phyloP scores from a whole-genome alignment of 2,113 vertebrate genomes.

The Protomyctophum bolini region DNA sequence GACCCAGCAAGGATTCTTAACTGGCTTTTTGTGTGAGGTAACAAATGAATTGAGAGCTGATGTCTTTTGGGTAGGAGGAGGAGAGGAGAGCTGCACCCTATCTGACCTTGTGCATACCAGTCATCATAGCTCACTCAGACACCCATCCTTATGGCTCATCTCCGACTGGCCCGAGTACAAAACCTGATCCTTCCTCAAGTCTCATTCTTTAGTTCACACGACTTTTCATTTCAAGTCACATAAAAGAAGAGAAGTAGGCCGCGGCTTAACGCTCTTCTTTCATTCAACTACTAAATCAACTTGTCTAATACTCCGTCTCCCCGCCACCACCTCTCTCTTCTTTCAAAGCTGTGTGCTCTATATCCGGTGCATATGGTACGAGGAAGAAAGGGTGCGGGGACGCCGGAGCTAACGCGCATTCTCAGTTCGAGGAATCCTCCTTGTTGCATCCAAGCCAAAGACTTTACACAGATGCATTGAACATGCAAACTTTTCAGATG shows the following conservation, averaged over 20 bases:
- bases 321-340: neutral
- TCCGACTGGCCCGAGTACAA: neutral
- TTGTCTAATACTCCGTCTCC: neutral
- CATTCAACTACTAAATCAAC: neutral
- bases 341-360: neutral
- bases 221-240: neutral
- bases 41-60: neutral
- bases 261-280: constrained; percentile 6
- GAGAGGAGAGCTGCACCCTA: neutral
- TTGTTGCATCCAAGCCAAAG: constrained; percentile 15
- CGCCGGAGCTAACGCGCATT: neutral
- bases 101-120: neutral
- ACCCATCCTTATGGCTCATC: neutral
- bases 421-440: constrained; percentile 9
- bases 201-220: constrained; percentile 18
- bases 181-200: neutral
- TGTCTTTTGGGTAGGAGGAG: neutral
- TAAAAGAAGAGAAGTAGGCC: constrained; percentile 3
- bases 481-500: neutral
- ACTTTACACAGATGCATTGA: neutral
- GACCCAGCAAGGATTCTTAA: no score
- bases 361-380: neutral
- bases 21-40: no score
- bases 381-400: neutral
- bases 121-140: neutral